phyloP scores from a whole-genome alignment of 1,140 invertebrate species.

The Diabrotica virgifera region DNA sequence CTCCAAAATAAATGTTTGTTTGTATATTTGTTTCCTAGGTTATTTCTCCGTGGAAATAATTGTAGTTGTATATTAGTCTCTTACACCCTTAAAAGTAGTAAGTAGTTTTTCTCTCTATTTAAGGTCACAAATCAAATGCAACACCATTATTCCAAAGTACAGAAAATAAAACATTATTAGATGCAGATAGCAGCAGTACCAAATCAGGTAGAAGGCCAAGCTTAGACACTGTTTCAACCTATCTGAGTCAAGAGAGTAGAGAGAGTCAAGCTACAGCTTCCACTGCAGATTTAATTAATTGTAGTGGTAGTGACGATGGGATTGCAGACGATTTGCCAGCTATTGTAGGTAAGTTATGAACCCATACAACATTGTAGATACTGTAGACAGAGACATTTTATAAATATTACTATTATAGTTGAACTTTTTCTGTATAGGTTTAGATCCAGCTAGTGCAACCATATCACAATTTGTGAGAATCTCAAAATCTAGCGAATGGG shows the following conservation, averaged over 20 bases:
- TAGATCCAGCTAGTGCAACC: constrained; percentile 67
- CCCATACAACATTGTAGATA: no score
- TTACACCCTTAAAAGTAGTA: background rate
- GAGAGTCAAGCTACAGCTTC: constrained; percentile 55
- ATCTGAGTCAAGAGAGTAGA: constrained; percentile 80
- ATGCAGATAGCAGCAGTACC: constrained; percentile 66
- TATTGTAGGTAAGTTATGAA: constrained; percentile 52
- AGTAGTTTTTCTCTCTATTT: background rate
- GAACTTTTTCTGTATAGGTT: constrained; percentile 46
- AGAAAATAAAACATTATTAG: constrained; percentile 50
- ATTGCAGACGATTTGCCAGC: constrained; percentile 42
- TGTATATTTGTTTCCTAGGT: no score
- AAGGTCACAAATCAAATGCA: constrained; percentile 41
- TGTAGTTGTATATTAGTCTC: no score
- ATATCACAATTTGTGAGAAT: constrained; percentile 72
- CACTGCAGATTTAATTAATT: constrained; percentile 71
- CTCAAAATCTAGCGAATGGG: constrained; percentile 63
- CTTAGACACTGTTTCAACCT: constrained; percentile 83
- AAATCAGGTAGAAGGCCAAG: constrained; percentile 72
- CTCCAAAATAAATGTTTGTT: no score
- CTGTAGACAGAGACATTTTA: no score
- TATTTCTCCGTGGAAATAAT: no score
- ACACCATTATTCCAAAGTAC: constrained; percentile 31
- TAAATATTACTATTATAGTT: no score
- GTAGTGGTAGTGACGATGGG: constrained; percentile 69